Conservation (phyloP, 37 sponge, comb jelly and placozoan genomes). For the Dysidea cf. avara region DNA sequence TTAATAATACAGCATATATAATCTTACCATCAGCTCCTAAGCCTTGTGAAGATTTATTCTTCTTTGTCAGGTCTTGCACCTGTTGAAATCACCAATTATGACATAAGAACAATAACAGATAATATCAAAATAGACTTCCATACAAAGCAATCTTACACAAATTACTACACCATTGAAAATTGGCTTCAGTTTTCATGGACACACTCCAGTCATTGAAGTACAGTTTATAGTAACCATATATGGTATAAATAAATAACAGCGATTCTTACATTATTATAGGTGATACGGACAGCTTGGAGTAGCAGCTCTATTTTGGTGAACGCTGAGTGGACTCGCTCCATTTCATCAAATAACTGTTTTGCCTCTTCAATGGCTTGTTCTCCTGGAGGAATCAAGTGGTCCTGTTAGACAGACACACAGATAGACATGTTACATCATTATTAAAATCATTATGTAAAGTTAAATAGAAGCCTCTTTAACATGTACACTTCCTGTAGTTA, state of each 20-base stretch:
- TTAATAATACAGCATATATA: no score
- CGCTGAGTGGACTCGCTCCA: conserved; percentile 69
- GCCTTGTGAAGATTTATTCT: conserved; percentile 58
- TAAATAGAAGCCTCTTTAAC: no score
- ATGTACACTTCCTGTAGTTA: no score
- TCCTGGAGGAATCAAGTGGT: conserved; percentile 60
- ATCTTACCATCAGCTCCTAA: conserved; percentile 79
- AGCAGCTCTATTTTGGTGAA: conserved; percentile 81
- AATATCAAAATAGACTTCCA: no score
- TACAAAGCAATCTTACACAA: no score
- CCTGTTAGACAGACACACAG: conserved; percentile 20
- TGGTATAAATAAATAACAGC: neutral
- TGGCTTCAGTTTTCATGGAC: no score
- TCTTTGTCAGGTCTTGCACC: conserved; percentile 46
- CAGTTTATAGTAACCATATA: neutral
- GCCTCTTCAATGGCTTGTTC: conserved; percentile 65
- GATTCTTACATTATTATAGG: conserved; percentile 70
- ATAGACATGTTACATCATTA: neutral
- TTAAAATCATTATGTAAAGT: no score
- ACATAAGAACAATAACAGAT: no score
- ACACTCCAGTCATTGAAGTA: no score
- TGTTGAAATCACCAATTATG: neutral
- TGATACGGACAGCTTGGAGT: conserved; percentile 81
- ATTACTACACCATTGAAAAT: no score
- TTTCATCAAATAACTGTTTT: conserved; percentile 25